A percentile compares a stretch with the other conserved stretches of the same genome.
phyloP scores from a whole-genome alignment of 2,888 invertebrate species.

The Drosophila birchii region DNA sequence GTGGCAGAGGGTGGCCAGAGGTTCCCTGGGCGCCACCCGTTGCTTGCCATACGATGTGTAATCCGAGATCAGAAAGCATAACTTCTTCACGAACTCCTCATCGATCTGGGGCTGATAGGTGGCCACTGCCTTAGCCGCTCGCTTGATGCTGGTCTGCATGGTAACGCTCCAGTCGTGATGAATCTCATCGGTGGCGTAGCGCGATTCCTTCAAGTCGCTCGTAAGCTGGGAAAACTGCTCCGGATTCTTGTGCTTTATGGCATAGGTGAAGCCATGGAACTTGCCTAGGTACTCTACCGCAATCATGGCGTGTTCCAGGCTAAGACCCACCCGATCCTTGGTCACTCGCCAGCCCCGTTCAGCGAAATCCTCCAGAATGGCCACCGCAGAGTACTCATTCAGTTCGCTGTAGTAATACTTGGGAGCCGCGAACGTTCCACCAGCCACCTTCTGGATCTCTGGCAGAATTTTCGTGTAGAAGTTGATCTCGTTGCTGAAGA shows the following conservation, averaged over 20 bases:
- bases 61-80: constrained; percentile 52
- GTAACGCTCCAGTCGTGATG: constrained; percentile 25
- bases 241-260: constrained; percentile 70
- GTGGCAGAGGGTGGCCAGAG: constrained; percentile 82
- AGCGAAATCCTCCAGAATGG: constrained; percentile 81
- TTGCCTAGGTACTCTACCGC: constrained; percentile 79
- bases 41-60: constrained; percentile 61
- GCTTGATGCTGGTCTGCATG: constrained; percentile 40
- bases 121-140: constrained; percentile 54
- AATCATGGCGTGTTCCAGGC: constrained; percentile 79
- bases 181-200: constrained; percentile 60
- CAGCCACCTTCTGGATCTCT: constrained; percentile 59
- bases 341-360: constrained; percentile 76
- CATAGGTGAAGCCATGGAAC: constrained; percentile 83
- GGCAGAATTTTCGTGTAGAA: constrained; percentile 81
- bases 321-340: constrained; percentile 71
- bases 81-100: constrained; percentile 67
- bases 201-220: constrained; percentile 69
- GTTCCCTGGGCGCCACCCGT: constrained; percentile 78
- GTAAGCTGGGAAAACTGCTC: constrained; percentile 68
- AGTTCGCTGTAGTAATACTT: constrained; percentile 79
- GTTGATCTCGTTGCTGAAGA: constrained; percentile 82
- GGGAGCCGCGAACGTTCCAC: constrained; percentile 63
- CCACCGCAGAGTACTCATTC: constrained; percentile 62
- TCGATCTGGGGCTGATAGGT: constrained; percentile 71